These are phyloP conservation scores for Lumbricus terrestris DNA, from an alignment of 2,888 invertebrate species.

Conservation along the genomic window DNA sequence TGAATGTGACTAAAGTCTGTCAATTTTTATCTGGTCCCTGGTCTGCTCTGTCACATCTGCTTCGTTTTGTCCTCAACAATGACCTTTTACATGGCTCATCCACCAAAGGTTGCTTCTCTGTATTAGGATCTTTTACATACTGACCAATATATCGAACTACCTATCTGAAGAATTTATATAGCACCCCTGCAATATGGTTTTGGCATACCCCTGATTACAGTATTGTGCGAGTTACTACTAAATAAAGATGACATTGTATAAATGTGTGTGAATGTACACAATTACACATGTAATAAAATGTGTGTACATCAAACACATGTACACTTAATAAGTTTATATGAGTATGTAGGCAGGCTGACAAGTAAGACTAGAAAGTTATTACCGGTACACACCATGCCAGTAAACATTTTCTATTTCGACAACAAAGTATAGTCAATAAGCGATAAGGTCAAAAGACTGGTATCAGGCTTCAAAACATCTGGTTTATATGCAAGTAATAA, in stretches of 20 bases:
- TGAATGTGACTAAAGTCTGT: no score
- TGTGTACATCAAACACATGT: not conserved
- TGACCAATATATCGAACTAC: no score
- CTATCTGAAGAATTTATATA: no score
- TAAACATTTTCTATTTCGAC: not conserved
- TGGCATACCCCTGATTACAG: no score
- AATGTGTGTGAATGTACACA: not conserved
- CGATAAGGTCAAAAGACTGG: not conserved
- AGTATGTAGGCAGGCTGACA: not conserved
- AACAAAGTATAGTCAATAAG: not conserved
- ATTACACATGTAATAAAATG: not conserved
- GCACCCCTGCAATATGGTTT: no score
- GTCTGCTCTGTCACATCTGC: no score
- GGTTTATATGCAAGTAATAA: not conserved
- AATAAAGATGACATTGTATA: not conserved
- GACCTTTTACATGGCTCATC: no score
- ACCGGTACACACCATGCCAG: not conserved
- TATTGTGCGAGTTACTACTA: no score
- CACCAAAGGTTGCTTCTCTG: no score
- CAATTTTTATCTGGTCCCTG: no score
- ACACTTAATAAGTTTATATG: not conserved
- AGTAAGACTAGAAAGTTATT: not conserved
- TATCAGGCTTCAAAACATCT: not conserved
- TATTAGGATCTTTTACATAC: no score
- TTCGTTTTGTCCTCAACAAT: no score